Conservation (phyloP, 2,797 vertebrate genomes). For the Streptopelia turtur region DNA sequence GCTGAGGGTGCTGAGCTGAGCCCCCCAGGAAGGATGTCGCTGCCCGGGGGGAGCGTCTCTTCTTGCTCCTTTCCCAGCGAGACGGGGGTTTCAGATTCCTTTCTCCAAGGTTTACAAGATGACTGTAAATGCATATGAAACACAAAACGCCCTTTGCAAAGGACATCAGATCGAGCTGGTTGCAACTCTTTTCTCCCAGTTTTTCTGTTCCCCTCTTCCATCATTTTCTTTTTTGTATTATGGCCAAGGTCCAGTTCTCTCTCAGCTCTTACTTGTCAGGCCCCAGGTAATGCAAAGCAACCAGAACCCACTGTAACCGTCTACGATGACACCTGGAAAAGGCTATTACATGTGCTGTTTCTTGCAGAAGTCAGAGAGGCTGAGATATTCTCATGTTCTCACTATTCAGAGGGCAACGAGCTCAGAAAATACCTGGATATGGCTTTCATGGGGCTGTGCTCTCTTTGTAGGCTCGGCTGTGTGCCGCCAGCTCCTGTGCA, state of each 20-base stretch:
- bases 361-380: neutral
- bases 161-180: rapidly evolving
- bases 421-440: neutral
- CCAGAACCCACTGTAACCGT: neutral
- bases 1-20: neutral
- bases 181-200: neutral
- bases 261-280: neutral
- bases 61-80: neutral
- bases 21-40: neutral
- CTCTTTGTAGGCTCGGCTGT: neutral
- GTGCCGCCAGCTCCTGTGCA: neutral
- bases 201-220: neutral
- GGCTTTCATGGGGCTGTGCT: neutral
- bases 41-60: neutral
- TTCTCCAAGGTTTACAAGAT: neutral
- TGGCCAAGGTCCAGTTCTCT: neutral
- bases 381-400: neutral
- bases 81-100: neutral
- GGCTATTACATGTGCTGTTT: rapidly evolving
- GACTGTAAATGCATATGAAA: neutral
- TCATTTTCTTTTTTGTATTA: neutral
- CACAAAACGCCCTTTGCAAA: neutral
- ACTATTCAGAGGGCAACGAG: neutral
- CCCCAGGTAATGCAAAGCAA: neutral
- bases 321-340: neutral